Evolutionary conservation across 2,797 vertebrate species (phyloP), one percentile per base, ranked within the genome.

Genomic region (Miichthys miiuy): DNA sequence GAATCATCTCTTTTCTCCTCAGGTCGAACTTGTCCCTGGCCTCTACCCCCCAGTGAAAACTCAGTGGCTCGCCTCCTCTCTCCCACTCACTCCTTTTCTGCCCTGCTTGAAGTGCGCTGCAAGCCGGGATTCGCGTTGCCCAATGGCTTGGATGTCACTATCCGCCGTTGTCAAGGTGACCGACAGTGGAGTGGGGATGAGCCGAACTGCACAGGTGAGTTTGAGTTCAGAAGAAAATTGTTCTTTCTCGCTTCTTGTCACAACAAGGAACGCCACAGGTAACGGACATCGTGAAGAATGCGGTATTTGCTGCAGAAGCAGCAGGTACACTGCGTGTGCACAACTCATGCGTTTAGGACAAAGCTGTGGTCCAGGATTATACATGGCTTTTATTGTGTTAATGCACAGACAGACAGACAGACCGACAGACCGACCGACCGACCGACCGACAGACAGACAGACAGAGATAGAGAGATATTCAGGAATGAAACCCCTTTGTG

Each of bases 111-210:
- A 73, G 94, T 96, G 63, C 94, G 84, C 69, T 97, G 96, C 88
- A 86, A 93, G 72, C 82, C 92, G 0, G 95, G 96, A 57, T 96
- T 94, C 87, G 75, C 66, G 16, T 87, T 95, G 87, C 87, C 91
- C 65, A 90, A 60, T 8, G 93, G 95, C 79, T 70, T 94, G 81
- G 93, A 95, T 65, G 84, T 70, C 66, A 88, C 86, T 34, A 89
- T 95, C 69, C 96, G 95, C 75, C 95, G 94, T 90, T 97, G 96
- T 85, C 96, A 97, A 87, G 96, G 95, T 72, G 96, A 97, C 91
- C 89, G 94, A 23, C 94, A 93, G 86, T 96, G 96, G 96, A 97
- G 96, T 72, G 94, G 95, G 46, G 92, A 94, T 44, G 91, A 95
- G 81, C 94, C 94, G 70, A 61, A 88, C 73, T 97, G 96, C 91